These are phyloP conservation scores for Ophion obscuratus DNA, from an alignment of 2,888 invertebrate genomes.

Conservation along the genomic window DNA sequence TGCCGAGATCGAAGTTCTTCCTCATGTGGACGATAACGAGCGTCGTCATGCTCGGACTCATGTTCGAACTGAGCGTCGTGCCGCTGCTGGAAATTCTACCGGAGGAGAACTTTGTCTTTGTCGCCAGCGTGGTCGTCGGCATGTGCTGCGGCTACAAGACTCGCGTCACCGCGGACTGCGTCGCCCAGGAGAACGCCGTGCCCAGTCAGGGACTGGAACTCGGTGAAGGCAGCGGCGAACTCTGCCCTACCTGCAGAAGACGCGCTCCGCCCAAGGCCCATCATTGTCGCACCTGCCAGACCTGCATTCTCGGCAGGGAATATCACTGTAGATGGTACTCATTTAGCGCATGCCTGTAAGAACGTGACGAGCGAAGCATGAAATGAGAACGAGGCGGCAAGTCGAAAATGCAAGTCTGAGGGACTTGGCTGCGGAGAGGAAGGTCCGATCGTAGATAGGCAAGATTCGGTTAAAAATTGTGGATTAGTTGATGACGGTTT, in stretches of 20 bases:
- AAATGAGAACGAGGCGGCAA: not conserved
- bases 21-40: slow-evolving; percentile 91
- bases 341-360: not conserved
- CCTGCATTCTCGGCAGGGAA: slow-evolving; percentile 91
- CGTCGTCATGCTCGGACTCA: slow-evolving; percentile 87
- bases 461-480: not conserved
- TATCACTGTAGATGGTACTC: slow-evolving; percentile 92
- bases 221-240: slow-evolving; percentile 80
- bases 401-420: not conserved
- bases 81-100: slow-evolving; percentile 89
- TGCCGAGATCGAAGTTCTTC: slow-evolving; percentile 89
- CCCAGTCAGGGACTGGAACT: slow-evolving; percentile 76
- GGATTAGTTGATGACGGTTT: not conserved
- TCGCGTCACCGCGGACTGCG: slow-evolving; percentile 76
- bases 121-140: slow-evolving; percentile 84
- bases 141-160: slow-evolving; percentile 84
- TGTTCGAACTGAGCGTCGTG: slow-evolving; percentile 90
- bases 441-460: not conserved
- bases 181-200: slow-evolving; percentile 67
- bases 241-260: slow-evolving; percentile 87
- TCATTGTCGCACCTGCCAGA: slow-evolving; percentile 93
- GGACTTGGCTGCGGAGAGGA: not conserved
- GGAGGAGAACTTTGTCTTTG: slow-evolving; percentile 87
- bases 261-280: slow-evolving; percentile 89
- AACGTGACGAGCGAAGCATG: not conserved